phyloP scores from a whole-genome alignment of 2,797 vertebrate species.

The Poeciliopsis infans region DNA sequence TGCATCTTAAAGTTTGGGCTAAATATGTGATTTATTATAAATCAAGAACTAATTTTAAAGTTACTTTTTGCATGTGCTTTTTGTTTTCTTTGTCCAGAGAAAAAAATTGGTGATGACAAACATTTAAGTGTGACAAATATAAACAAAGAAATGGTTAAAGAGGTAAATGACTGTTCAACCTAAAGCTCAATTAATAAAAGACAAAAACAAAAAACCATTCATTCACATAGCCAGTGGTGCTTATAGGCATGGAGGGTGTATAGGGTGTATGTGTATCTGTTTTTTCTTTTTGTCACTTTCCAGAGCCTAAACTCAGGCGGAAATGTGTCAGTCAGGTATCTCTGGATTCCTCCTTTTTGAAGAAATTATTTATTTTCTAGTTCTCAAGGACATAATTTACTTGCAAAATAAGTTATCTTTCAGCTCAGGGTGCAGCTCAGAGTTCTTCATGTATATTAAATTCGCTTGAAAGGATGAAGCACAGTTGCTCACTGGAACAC shows the following conservation, averaged over 20 bases:
- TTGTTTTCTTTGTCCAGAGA: background rate
- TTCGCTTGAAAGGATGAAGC: background rate
- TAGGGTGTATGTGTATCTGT: background rate
- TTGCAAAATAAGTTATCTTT: background rate
- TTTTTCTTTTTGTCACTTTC: background rate
- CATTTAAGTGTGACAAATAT: background rate
- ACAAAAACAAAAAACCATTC: background rate
- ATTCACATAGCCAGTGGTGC: background rate
- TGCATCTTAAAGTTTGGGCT: background rate
- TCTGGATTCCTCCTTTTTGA: background rate
- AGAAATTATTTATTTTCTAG: background rate
- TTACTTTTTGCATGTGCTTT: background rate
- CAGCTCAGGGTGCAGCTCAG: too few relatives aligned
- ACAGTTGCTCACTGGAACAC: background rate
- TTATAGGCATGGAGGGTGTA: background rate
- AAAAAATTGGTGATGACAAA: background rate
- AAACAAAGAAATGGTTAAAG: background rate
- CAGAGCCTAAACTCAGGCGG: background rate
- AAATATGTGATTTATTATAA: background rate
- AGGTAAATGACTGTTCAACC: background rate
- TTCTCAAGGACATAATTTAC: background rate
- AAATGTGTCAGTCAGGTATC: background rate
- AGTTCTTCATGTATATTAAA: background rate
- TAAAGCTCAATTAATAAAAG: background rate
- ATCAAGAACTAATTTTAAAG: background rate